These are phyloP conservation scores for Pao palembangensis DNA, from an alignment of 2,113 vertebrate genomes.

Conservation along the genomic window DNA sequence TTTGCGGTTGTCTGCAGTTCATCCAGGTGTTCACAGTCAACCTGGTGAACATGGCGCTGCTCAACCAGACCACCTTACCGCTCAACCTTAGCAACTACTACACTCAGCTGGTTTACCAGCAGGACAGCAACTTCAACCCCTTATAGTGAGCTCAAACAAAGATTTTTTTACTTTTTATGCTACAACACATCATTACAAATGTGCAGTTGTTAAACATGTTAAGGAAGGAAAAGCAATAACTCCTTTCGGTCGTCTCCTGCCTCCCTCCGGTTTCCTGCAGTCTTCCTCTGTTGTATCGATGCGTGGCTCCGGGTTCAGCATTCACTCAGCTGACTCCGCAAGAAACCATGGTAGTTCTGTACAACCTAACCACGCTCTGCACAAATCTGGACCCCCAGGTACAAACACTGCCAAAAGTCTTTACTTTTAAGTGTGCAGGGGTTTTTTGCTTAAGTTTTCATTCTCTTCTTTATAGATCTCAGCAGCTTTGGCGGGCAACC, in stretches of 20 bases:
- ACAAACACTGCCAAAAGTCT: neutral
- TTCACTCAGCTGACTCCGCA: conserved; percentile 46
- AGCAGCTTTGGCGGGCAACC: conserved; percentile 57
- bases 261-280: conserved; percentile 29
- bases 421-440: neutral
- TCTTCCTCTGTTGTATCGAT: conserved; percentile 55
- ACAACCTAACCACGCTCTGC: conserved; percentile 54
- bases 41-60: conserved; percentile 61
- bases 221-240: too few relatives aligned
- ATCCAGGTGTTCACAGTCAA: conserved; percentile 66
- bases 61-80: conserved; percentile 35
- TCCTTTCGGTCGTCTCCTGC: too few relatives aligned
- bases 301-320: conserved; percentile 50
- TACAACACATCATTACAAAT: too few relatives aligned
- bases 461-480: conserved; percentile 46
- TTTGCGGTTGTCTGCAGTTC: conserved; percentile 28
- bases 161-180: too few relatives aligned
- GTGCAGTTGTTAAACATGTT: too few relatives aligned
- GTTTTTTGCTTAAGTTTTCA: too few relatives aligned
- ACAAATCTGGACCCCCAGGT: conserved; percentile 55
- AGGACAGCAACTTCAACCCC: conserved; percentile 65
- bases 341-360: conserved; percentile 20
- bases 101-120: conserved; percentile 55
- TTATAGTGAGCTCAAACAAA: conserved; percentile 57
- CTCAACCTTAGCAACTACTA: conserved; percentile 58